Conservation (phyloP, 2,888 invertebrate genomes). For the Drosophila testacea region DNA sequence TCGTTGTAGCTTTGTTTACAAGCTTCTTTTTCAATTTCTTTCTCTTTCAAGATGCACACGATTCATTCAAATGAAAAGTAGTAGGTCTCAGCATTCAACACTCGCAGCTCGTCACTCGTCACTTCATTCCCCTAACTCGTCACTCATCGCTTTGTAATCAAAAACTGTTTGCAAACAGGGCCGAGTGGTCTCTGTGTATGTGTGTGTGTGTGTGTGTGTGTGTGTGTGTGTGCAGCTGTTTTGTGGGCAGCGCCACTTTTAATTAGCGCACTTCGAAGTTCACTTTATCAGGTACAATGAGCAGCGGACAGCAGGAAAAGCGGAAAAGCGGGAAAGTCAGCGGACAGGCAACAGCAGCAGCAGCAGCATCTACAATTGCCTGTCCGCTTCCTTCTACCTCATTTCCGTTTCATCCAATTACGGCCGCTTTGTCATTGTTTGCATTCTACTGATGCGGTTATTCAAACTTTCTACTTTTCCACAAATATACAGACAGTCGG, state of each 20-base stretch:
- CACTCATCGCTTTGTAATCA: slow-evolving; percentile 49
- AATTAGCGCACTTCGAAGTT: slow-evolving; percentile 67
- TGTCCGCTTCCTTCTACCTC: slow-evolving; percentile 53
- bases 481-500: slow-evolving; percentile 5
- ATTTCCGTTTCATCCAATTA: slow-evolving; percentile 67
- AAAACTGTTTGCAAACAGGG: slow-evolving; percentile 59
- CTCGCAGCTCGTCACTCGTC: not conserved
- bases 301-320: slow-evolving; percentile 11
- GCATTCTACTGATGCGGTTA: slow-evolving; percentile 55
- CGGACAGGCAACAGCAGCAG: slow-evolving; percentile 10
- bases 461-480: slow-evolving; percentile 35
- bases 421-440: slow-evolving; percentile 60
- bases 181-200: slow-evolving; percentile 3
- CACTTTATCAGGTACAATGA: slow-evolving; percentile 47
- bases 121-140: not conserved
- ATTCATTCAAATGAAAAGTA: slow-evolving; percentile 30
- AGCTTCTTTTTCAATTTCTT: slow-evolving; percentile 12
- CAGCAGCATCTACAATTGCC: slow-evolving; percentile 14
- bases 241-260: slow-evolving; percentile 57
- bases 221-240: slow-evolving; percentile 28
- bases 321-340: not conserved
- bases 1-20: slow-evolving; percentile 23
- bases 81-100: slow-evolving; percentile 5
- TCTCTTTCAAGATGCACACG: not conserved
- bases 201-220: slow-evolving; percentile 10